Evolutionary conservation across 2,797 vertebrate genomes (phyloP).

Genomic region (Geotrypetes seraphini): DNA sequence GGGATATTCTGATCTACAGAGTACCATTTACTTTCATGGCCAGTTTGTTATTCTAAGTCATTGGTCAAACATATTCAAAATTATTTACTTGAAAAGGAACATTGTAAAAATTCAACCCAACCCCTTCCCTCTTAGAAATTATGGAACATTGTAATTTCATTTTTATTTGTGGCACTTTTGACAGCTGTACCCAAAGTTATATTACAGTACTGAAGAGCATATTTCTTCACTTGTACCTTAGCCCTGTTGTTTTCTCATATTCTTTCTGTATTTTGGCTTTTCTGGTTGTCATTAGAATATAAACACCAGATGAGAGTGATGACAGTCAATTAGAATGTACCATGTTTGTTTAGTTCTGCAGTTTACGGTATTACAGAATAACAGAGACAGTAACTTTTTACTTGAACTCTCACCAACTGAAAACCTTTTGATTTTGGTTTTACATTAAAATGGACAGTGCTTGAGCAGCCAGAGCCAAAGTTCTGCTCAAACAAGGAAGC

Average conservation of each 20-base stretch:
- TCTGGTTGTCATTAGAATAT: slow-evolving; percentile 2
- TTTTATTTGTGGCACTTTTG: slow-evolving; percentile 9
- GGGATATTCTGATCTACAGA: too few species aligned
- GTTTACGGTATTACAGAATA: slow-evolving; percentile 7
- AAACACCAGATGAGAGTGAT: too few species aligned
- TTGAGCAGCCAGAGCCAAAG: neutral
- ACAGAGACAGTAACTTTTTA: slow-evolving; percentile 13
- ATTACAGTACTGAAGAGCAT: slow-evolving; percentile 23
- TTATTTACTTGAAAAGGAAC: too few species aligned
- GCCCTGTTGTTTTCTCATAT: neutral
- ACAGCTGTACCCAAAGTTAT: slow-evolving; percentile 17
- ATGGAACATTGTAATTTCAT: too few species aligned
- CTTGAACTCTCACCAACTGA: slow-evolving; percentile 23
- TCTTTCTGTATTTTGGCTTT: slow-evolving; percentile 1
- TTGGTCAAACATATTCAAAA: too few species aligned
- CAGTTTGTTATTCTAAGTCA: too few species aligned
- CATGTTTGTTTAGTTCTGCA: slow-evolving; percentile 5
- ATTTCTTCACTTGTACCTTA: slow-evolving; percentile 22
- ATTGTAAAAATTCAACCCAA: too few species aligned
- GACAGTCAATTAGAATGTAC: slow-evolving; percentile 5
- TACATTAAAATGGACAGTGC: slow-evolving; percentile 23
- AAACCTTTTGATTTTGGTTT: slow-evolving; percentile 23
- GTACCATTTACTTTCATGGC: too few species aligned
- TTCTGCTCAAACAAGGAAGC: slow-evolving; percentile 6
- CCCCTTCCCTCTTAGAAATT: too few species aligned